These are phyloP conservation scores for Melitaea athalia DNA, from an alignment of 2,888 invertebrate species.

Conservation along the genomic window DNA sequence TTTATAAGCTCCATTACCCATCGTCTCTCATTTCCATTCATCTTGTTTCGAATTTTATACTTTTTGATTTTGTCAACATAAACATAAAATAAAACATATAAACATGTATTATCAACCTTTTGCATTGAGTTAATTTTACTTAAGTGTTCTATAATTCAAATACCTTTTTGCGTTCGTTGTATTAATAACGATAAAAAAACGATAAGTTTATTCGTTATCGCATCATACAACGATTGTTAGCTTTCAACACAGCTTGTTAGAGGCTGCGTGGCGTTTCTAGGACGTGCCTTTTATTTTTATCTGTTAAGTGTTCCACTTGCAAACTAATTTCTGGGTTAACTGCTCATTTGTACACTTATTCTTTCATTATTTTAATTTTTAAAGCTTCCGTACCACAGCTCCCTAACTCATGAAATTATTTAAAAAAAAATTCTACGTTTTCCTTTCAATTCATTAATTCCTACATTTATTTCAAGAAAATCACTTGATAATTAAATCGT, in stretches of 20 bases:
- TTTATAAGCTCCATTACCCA: no score
- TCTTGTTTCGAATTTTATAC: no score
- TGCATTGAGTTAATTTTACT: not conserved
- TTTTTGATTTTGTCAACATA: no score
- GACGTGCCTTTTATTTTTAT: conserved; percentile 26
- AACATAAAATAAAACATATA: no score
- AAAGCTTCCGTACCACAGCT: no score
- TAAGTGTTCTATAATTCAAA: conserved; percentile 3
- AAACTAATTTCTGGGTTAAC: conserved; percentile 4
- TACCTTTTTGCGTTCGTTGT: conserved; percentile 18
- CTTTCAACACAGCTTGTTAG: conserved; percentile 25
- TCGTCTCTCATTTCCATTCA: no score
- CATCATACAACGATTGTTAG: conserved; percentile 17
- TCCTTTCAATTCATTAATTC: no score
- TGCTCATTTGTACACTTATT: not conserved
- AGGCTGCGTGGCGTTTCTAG: conserved; percentile 26
- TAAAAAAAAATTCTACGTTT: no score
- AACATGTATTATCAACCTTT: not conserved
- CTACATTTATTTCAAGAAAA: not conserved
- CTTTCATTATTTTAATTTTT: not conserved
- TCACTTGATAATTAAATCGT: not conserved
- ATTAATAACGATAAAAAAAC: conserved; percentile 19
- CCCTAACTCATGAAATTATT: no score
- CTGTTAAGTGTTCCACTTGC: conserved; percentile 5
- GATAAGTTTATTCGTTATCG: conserved; percentile 30